Percentiles rank a stretch among this genome's conserved stretches.
Evolutionary conservation across 2,888 invertebrate genomes (phyloP).

Genomic region (Perithous albicinctus): DNA sequence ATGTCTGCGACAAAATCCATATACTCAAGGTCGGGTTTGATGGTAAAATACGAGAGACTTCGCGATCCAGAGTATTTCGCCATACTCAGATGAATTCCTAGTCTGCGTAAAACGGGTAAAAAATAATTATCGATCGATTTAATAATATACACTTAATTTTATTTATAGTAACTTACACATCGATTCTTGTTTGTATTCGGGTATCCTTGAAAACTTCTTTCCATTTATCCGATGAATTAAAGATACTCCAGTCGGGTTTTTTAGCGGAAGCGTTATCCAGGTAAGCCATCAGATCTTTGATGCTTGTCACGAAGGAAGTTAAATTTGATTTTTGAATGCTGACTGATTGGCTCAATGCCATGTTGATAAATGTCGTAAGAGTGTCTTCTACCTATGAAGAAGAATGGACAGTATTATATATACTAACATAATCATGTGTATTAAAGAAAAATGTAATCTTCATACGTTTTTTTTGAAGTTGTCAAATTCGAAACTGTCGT

Average conservation of each 20-base stretch:
- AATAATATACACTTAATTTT: neutral
- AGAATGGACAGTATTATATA: neutral
- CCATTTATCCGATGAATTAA: slow-evolving; percentile 72
- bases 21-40: slow-evolving; percentile 76
- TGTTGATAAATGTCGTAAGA: slow-evolving; percentile 75
- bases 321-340: slow-evolving; percentile 76
- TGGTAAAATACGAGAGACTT: slow-evolving; percentile 75
- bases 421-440: neutral
- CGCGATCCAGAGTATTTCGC: slow-evolving; percentile 74
- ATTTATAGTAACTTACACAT: slow-evolving; percentile 70
- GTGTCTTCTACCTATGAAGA: slow-evolving; percentile 73
- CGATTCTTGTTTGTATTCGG: slow-evolving; percentile 68
- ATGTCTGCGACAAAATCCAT: slow-evolving; percentile 76
- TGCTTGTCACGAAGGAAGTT: slow-evolving; percentile 74
- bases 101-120: slow-evolving; percentile 65
- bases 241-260: slow-evolving; percentile 73
- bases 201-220: slow-evolving; percentile 68
- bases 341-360: slow-evolving; percentile 73
- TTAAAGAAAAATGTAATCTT: slow-evolving; percentile 2
- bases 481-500: slow-evolving; percentile 74
- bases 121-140: neutral
- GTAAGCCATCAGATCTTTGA: slow-evolving; percentile 73
- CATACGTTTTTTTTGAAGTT: slow-evolving; percentile 76
- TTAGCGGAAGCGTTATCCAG: slow-evolving; percentile 68
- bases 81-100: slow-evolving; percentile 78